Evolutionary conservation across 2,888 invertebrate species (phyloP), one percentile per base, ranked within the genome.

Genomic region (Heteromyza rotundicornis): DNA sequence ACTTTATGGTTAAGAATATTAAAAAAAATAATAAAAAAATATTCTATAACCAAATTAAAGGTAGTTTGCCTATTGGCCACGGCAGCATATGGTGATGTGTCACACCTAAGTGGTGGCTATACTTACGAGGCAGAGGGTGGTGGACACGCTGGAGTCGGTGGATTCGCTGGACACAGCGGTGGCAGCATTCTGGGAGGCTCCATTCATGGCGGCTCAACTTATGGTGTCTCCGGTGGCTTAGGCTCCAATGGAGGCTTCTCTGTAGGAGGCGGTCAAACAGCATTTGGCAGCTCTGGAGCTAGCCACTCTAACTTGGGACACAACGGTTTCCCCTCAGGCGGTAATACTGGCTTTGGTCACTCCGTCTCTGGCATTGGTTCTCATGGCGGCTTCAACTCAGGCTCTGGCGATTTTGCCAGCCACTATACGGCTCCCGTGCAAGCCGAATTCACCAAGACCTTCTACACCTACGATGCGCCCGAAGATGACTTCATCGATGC

Each of bases 381-480:
- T 20, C 40, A 19, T 23, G 47, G 61, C 20, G 51, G 55, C 16
- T n/a, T 40, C n/a, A n/a, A 40, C 14, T 10, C 12, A 24, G 62
- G 64, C 23, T 58, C 23, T n/a, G 66, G 62, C 50, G 69, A 70
- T n/a, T 70, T 68, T 36, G 49, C 7, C n/a, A 7, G 3, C n/a
- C 40, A 40, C 10, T n/a, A 40, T 36, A 36, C 24, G 19, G 53
- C 64, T 3, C 65, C 59, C n/a, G 52, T 57, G 1, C 40, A 40
- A 47, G 19, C 47, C 49, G 78, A 75, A 52, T 75, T 70, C 52
- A 77, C 71, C 60, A 80, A 80, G 62, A 75, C 79, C 61, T 79
- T 75, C 59, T 80, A 68, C 56, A 74, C 75, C 1, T 77, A 78
- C 52, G 63, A 76, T 2, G 80, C 80, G 2, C 80, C 80, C 17